Percentiles rank a stretch among this genome's conserved stretches.
These are phyloP conservation scores for Tyrophagus putrescentiae DNA, from an alignment of 1,140 invertebrate genomes.

Conservation along the genomic window DNA sequence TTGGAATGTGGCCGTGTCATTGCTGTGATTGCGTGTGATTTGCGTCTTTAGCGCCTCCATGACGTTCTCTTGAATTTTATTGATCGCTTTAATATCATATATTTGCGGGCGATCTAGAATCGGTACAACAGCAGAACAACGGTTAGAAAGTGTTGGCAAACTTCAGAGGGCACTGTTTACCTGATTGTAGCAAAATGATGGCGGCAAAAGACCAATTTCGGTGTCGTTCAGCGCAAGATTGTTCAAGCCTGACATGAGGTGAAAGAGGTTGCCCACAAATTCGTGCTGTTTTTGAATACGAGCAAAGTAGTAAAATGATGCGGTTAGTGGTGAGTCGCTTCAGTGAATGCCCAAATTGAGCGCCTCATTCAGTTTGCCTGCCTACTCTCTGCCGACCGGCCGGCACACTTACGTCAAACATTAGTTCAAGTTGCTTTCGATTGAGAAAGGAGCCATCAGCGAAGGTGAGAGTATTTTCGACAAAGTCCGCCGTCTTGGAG, in stretches of 20 bases:
- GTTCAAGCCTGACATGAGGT: constrained; percentile 40
- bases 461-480: constrained; percentile 62
- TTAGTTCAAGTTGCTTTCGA: constrained; percentile 66
- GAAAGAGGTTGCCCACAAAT: constrained; percentile 56
- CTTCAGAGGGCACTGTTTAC: constrained; percentile 29
- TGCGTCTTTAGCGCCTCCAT: constrained; percentile 67
- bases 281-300: constrained; percentile 38
- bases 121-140: background rate
- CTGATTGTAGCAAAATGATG: constrained; percentile 63
- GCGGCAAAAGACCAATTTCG: constrained; percentile 79
- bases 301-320: constrained; percentile 12
- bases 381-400: background rate
- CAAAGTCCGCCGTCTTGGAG: constrained; percentile 52
- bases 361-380: no score
- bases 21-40: constrained; percentile 42
- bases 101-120: constrained; percentile 47
- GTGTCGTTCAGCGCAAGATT: constrained; percentile 65
- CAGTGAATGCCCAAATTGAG: background rate
- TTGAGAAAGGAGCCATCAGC: constrained; percentile 75
- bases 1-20: constrained; percentile 45
- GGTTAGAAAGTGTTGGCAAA: background rate
- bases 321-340: background rate
- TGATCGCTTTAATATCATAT: constrained; percentile 63
- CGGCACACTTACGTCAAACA: constrained; percentile 79
- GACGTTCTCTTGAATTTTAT: constrained; percentile 59